Percentiles rank a stretch among this genome's conserved stretches.
phyloP scores from a whole-genome alignment of 1,140 invertebrate genomes.

The Atta colombica region DNA sequence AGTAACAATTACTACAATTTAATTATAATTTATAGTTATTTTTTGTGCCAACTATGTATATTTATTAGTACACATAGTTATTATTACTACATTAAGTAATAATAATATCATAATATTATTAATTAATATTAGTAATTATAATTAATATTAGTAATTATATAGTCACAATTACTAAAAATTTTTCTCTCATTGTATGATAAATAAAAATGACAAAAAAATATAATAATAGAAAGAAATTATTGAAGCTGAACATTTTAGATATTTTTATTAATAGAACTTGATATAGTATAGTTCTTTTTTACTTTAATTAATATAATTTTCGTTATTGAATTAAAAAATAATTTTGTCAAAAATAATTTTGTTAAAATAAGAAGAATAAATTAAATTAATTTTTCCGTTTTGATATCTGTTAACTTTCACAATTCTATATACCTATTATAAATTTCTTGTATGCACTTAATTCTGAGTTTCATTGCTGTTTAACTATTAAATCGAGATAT shows the following conservation, averaged over 20 bases:
- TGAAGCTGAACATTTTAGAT: background rate
- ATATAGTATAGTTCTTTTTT: background rate
- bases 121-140: too few species aligned
- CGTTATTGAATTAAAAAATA: background rate
- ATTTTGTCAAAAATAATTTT: background rate
- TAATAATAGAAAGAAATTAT: background rate
- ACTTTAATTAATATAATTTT: background rate
- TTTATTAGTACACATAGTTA: too few species aligned
- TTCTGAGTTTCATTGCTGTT: background rate
- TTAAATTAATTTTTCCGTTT: background rate
- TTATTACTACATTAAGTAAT: too few species aligned
- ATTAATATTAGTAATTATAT: too few species aligned
- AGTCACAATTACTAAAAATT: too few species aligned
- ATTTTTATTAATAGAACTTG: background rate
- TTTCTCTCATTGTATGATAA: too few species aligned
- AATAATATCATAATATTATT: too few species aligned
- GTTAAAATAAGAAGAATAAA: background rate
- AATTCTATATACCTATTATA: background rate
- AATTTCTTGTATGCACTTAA: background rate
- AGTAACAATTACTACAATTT: too few species aligned
- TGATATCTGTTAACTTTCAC: background rate
- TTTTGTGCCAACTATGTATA: too few species aligned
- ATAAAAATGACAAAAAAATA: background rate
- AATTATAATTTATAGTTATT: too few species aligned
- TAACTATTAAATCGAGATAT: background rate